Evolutionary conservation across 2,113 vertebrate genomes (phyloP).

Genomic region (Monopterus albus): DNA sequence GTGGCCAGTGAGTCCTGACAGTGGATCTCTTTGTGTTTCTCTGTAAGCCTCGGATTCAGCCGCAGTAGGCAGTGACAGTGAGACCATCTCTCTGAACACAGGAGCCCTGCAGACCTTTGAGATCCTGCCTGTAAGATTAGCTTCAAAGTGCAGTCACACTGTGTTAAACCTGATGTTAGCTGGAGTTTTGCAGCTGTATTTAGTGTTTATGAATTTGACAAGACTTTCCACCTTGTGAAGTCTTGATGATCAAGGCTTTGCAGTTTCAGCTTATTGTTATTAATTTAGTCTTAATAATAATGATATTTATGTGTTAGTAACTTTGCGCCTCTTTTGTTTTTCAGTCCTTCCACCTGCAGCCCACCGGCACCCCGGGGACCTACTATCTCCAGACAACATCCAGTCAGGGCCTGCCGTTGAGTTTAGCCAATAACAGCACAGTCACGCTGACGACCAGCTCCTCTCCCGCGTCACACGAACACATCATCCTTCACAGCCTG

Average conservation of each 20-base stretch:
- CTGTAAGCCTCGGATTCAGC: constrained; percentile 77
- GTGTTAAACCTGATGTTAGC: too few species aligned
- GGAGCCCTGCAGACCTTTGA: constrained; percentile 96
- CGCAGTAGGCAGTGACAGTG: constrained; percentile 85
- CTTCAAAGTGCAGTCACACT: too few species aligned
- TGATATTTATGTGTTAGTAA: too few species aligned
- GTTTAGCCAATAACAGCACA: constrained; percentile 87
- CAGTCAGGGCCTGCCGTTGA: constrained; percentile 91
- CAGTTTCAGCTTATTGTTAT: too few species aligned
- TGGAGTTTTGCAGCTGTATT: too few species aligned
- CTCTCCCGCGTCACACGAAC: constrained; percentile 92
- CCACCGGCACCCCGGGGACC: constrained; percentile 95
- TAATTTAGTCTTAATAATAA: too few species aligned
- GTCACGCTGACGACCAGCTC: constrained; percentile 89
- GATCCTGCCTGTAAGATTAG: constrained; percentile 91
- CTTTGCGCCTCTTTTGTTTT: constrained; percentile 17
- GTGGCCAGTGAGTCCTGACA: neutral
- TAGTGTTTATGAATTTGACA: too few species aligned
- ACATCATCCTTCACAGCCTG: constrained; percentile 97
- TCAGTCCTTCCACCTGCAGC: constrained; percentile 97
- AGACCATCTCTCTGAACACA: constrained; percentile 93
- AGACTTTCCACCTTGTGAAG: too few species aligned
- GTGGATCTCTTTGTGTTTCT: constrained; percentile 9
- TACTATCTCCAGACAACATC: constrained; percentile 94
- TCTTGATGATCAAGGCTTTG: too few species aligned